Conservation (phyloP, 1,140 invertebrate genomes). For the Orussus abietinus region DNA sequence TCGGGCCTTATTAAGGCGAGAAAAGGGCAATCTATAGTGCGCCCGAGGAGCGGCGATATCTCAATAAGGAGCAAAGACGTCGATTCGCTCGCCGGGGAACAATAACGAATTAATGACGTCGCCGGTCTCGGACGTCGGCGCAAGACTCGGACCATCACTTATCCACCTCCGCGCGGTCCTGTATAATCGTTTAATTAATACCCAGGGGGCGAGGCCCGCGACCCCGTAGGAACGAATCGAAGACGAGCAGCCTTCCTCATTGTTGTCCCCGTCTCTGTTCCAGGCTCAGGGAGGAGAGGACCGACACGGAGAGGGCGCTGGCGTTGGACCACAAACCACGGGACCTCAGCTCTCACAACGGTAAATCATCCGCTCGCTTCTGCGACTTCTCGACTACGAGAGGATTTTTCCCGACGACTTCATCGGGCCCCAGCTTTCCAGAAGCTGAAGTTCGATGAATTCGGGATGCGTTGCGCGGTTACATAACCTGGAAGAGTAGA, state of each 20-base stretch:
- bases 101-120: conserved; percentile 21
- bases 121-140: conserved; percentile 11
- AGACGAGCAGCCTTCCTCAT: conserved; percentile 21
- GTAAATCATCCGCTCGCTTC: too few species aligned
- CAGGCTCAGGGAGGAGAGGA: conserved; percentile 80
- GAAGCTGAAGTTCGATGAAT: too few species aligned
- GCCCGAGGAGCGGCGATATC: conserved; percentile 1
- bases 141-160: conserved; percentile 37
- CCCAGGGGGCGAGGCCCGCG: conserved; percentile 12
- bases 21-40: conserved; percentile 1
- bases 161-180: conserved; percentile 42
- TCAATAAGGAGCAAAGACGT: conserved; percentile 21
- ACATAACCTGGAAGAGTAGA: too few species aligned
- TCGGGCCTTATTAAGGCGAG: conserved; percentile 1
- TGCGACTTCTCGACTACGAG: too few species aligned
- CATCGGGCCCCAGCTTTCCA: too few species aligned
- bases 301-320: conserved; percentile 71
- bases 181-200: conserved; percentile 52
- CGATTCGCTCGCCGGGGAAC: too few species aligned
- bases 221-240: too few species aligned
- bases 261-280: conserved; percentile 45
- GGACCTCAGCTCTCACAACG: conserved; percentile 80
- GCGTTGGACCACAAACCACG: conserved; percentile 75
- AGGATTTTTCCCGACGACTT: too few species aligned
- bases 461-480: too few species aligned